Base-by-base conservation (phyloP, 2,797 vertebrate species). In the Poeciliopsis gracilis region DNA sequence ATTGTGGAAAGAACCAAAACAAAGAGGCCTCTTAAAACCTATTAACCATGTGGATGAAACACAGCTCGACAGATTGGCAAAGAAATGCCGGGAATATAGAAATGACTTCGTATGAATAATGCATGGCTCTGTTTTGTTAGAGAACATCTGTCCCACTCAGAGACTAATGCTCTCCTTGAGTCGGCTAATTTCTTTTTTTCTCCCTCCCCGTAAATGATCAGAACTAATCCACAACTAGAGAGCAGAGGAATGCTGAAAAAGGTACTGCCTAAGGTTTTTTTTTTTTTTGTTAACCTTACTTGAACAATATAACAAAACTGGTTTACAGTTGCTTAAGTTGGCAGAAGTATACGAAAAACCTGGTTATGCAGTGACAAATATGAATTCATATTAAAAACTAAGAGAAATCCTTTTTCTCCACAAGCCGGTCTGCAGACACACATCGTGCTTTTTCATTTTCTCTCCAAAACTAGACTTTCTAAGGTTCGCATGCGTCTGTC, bases 41-140 rank as follows among this genome's bases (percentile, higher is more conserved):
- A 97, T 96, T 97, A 97, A 95, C 96, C 90, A 93, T 94, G 93
- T 94, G 94, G 96, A 92, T 94, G 94, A 94, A 95, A 94, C 91
- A 92, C 91, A 80, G 95, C 95, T 95, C 90, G 93, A 97, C 97
- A 97, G 97, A 96, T 96, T 95, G 96, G 94, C 94, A 90, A 91
- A 84, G 90, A 71, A 83, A 72, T 45, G 49, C 94, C 94, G 96
- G 95, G 95, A 96, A 97, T 97, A 96, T 89, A 94, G 95, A 96
- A 95, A 96, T 96, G 82, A 96, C 96, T 96, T 95, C 93, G 95
- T 92, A 96, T 97, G 96, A 95, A 97, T 97, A 96, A 97, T 96
- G 93, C 94, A 97, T 96, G 96, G 77, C 94, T 93, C 89, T 96
- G 94, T 96, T 96, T 96, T 91, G 96, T 90, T 86, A 20, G 84